Evolutionary conservation across 2,888 invertebrate genomes (phyloP), one percentile per base, ranked within the genome.

Genomic region (Petrophora chlorosata): DNA sequence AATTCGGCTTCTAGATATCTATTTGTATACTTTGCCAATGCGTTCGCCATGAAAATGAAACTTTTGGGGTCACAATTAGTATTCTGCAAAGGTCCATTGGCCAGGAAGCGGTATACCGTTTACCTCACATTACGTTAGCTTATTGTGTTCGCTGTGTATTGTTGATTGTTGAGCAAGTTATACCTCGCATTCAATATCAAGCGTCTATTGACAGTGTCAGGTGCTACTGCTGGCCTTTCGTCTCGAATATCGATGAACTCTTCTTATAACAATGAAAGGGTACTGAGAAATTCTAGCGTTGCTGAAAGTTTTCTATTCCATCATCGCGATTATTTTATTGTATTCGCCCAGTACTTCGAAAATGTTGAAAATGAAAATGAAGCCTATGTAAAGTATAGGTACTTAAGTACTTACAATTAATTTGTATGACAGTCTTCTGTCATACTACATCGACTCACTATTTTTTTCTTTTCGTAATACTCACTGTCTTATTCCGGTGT

Each of bases 91-190:
- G 71, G 76, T 67, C 62, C 53, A 65, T 46, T 56, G 64, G 62
- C 65, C 78, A 83, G 82, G 81, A 86, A 84, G 64, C 69, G 65
- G 67, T 75, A 67, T 78, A 82, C 80, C 79, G 79, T 83, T 85
- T 84, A 82, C 79, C 75, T 83, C 76, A 78, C 76, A 76, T 82
- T 81, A 79, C 77, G 76, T 75, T 79, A 62, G 76, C 76, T 78
- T 77, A 80, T 82, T 82, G 79, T 83, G 72, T 80, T 75, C 71
- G 66, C 65, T 45, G 65, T 59, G 77, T 80, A 84, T 85, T 83
- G 83, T 25, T n/a, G n/a, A n/a, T 25, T 3, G 25, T 86, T 76
- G 66, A 61, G 47, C 53, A 62, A 63, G 72, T 71, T 64, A 72
- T 63, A 75, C 61, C 69, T 67, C 71, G 79, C 78, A 81, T 83